Evolutionary conservation across 30 jellyfish, hydroid and myxozoan species (phyloP).

Genomic region (Hydractinia echinata): DNA sequence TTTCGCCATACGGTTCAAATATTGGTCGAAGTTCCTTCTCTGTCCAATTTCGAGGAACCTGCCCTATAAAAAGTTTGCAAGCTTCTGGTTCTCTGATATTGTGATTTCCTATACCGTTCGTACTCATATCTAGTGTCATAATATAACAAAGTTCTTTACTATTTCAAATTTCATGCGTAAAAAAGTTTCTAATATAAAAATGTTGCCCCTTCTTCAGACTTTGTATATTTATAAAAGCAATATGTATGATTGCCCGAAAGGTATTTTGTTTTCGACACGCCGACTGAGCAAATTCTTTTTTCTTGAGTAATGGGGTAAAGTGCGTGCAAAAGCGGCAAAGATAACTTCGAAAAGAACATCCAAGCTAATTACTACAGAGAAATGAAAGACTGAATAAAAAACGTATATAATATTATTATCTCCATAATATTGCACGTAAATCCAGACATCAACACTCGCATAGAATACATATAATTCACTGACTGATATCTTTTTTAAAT

Average conservation of each 20-base stretch:
- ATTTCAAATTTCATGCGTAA: too few species aligned
- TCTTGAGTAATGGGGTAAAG: constrained; percentile 11
- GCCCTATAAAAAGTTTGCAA: constrained; percentile 70
- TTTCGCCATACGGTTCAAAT: constrained; percentile 69
- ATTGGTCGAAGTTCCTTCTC: constrained; percentile 65
- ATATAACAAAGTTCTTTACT: neutral
- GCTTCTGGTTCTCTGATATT: constrained; percentile 26
- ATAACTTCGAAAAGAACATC: neutral
- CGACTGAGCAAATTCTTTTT: neutral
- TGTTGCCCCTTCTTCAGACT: too few species aligned
- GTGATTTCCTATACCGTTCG: neutral
- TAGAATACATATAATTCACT: too few species aligned
- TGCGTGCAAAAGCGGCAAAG: constrained; percentile 13
- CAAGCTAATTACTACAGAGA: too few species aligned
- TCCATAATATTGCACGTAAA: neutral
- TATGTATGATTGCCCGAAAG: too few species aligned
- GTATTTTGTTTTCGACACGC: too few species aligned
- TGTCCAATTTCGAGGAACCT: constrained; percentile 78
- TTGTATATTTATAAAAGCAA: too few species aligned
- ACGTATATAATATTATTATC: neutral
- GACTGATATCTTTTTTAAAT: too few species aligned
- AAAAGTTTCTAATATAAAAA: too few species aligned
- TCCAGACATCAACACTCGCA: too few species aligned
- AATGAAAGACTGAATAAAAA: neutral
- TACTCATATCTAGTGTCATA: constrained; percentile 12